Base-by-base conservation (phyloP, 2,888 invertebrate species). In the Axea sp. region DNA sequence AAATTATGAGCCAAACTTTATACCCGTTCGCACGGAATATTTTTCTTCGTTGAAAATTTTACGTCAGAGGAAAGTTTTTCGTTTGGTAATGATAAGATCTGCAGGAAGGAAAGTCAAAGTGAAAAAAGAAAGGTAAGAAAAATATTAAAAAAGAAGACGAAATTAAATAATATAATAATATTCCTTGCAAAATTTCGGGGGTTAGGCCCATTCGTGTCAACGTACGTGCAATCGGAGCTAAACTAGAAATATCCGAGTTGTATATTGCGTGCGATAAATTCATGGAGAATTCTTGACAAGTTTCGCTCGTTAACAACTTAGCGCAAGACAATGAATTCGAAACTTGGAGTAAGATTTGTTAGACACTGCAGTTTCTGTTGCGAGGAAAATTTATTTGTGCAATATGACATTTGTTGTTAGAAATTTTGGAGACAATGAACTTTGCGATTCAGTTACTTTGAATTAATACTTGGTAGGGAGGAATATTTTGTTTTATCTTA, bases 1-100 rank as follows among this genome's bases (percentile, higher is more conserved):
- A 71, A 75, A 75, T 71, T 67, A 65, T 62, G 60, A 47, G 28
- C 39, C 12, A 43, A 74, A 74, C 69, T 74, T 74, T 69, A 74
- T 73, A 41, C n/a, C n/a, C 59, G 51, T 57, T 37, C 35, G 43
- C 37, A 51, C 2, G 5, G 60, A 51, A 45, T 59, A 73, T 73
- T 60, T 73, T 60, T 65, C 73, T 60, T 73, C 64, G 31, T 39
- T 53, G 26, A 49, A 69, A 55, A 62, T 62, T 73, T 68, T 39
- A 67, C 14, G 39, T 17, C 33, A 9, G 9, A 12, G 39, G 47
- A 64, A 64, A 43, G 14, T 64, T 55, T 41, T 24, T 6, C 19
- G 11, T 22, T n/a, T 22, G 17, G 12, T 1, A 45, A 28, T 19
- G 9, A 45, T 15, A n/a, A 28, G 6, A 11, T 1, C 17, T 24